Evolutionary conservation across 2,113 vertebrate genomes (phyloP).

Genomic region (Gadus chalcogrammus): DNA sequence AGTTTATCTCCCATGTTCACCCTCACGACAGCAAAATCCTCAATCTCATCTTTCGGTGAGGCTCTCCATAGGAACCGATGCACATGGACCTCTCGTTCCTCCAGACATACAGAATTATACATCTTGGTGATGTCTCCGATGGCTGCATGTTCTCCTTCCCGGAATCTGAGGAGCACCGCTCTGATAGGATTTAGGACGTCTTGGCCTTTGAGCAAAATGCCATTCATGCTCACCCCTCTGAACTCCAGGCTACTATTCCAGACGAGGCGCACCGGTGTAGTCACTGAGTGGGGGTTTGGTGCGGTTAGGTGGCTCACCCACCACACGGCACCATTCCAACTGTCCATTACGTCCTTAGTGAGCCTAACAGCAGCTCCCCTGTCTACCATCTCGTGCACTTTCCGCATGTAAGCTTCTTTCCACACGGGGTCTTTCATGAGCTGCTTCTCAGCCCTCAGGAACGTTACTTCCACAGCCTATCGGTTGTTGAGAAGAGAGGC

Average conservation of each 20-base stretch:
- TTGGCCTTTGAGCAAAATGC: constrained; percentile 27
- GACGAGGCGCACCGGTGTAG: constrained; percentile 6
- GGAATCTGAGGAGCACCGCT: constrained; percentile 27
- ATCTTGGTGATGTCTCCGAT: constrained; percentile 19
- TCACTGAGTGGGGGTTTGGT: constrained; percentile 20
- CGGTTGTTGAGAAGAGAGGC: not conserved
- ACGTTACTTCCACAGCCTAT: constrained; percentile 5
- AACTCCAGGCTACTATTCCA: constrained; percentile 31
- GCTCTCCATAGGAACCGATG: constrained; percentile 36
- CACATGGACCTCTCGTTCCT: constrained; percentile 18
- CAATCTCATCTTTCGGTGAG: too few species aligned
- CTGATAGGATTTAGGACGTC: constrained; percentile 33
- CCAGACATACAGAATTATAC: constrained; percentile 17
- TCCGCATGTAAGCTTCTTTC: not conserved
- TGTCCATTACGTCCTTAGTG: not conserved
- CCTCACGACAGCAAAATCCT: too few species aligned
- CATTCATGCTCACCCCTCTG: constrained; percentile 20
- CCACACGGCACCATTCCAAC: too few species aligned
- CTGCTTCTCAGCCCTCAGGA: constrained; percentile 14
- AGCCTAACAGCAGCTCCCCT: constrained; percentile 1
- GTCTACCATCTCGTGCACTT: constrained; percentile 34
- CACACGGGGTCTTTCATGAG: constrained; percentile 5
- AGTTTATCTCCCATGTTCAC: too few species aligned
- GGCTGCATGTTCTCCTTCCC: not conserved
- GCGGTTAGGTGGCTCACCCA: constrained; percentile 17